These are phyloP conservation scores for Pilophorus perplexus DNA, from an alignment of 2,888 invertebrate species.

Conservation along the genomic window DNA sequence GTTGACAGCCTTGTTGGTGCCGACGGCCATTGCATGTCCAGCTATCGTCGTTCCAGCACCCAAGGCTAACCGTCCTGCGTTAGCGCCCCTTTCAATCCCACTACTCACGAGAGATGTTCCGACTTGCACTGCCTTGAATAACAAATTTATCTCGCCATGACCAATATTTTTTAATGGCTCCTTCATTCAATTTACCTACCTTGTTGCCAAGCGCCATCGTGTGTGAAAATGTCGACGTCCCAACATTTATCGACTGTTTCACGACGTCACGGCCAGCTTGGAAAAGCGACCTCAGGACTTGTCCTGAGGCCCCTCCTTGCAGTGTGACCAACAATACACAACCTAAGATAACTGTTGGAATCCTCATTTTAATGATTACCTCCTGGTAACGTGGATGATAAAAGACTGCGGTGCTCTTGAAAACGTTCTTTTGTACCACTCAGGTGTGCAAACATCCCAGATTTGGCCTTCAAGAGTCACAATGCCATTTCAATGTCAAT, in stretches of 20 bases:
- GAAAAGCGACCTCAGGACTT: background rate
- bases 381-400: too few species aligned
- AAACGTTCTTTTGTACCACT: too few species aligned
- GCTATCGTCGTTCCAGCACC: constrained; percentile 16
- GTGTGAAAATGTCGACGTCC: constrained; percentile 5
- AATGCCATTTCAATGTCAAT: too few species aligned
- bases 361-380: too few species aligned
- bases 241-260: background rate
- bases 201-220: background rate
- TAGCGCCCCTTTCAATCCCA: constrained; percentile 6
- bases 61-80: background rate
- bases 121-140: background rate
- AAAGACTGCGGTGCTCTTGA: too few species aligned
- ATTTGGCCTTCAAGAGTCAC: too few species aligned
- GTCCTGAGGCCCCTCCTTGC: too few species aligned
- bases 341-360: constrained; percentile 1
- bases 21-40: constrained; percentile 8
- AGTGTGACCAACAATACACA: constrained; percentile 9
- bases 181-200: too few species aligned
- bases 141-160: too few species aligned
- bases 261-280: constrained; percentile 1
- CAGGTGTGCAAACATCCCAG: too few species aligned
- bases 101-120: background rate
- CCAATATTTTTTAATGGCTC: too few species aligned
- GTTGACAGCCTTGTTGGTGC: background rate